Evolutionary conservation across 2,797 vertebrate genomes (phyloP), one percentile per base, ranked within the genome.

Genomic region (Gobionotothen gibberifrons): DNA sequence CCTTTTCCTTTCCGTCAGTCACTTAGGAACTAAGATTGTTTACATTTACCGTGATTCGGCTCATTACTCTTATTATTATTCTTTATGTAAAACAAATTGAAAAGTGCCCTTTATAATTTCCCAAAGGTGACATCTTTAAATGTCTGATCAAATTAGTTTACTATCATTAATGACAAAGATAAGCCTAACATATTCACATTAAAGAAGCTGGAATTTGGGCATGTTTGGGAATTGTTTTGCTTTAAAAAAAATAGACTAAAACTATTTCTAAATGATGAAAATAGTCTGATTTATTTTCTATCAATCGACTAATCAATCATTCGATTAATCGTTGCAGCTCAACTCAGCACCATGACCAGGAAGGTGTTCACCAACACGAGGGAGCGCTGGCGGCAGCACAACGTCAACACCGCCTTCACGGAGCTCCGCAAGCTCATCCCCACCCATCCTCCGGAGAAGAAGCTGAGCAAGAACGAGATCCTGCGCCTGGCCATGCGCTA

Each of bases 381-480:
- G 79, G 98, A 99, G 91, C 94, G 97, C 39, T 99, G 98, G 98
- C 96, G 98, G 76, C 98, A 99, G 90, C 98, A 98, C 89, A 98
- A 98, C 3, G 98, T 99, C 73, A 99, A 99, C 93, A 97, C 94
- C 0, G 98, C 98, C 78, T 99, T 99, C 19, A 95, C 97, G 3
- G 98, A 96, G 86, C 95, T 99, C 74, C 94, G 98, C 72, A 98
- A 98, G 87, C 97, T 99, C 68, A 97, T 99, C 76, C 98, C 98
- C 54, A 99, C 98, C 0, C 98, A 99, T 58, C 98, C 98, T 0
- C 98, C 98, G 0, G 98, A 99, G 91, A 99, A 98, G 91, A 99
- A 99, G 78, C 95, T 99, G 85, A 99, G 98, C 95, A 99, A 99
- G 91, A 99, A 98, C 0, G 98, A 99, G 93, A 99, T 98, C 0